Evolutionary conservation across 53 echinoderm and acorn worm species (phyloP).

Genomic region (Echinometra lucunter): DNA sequence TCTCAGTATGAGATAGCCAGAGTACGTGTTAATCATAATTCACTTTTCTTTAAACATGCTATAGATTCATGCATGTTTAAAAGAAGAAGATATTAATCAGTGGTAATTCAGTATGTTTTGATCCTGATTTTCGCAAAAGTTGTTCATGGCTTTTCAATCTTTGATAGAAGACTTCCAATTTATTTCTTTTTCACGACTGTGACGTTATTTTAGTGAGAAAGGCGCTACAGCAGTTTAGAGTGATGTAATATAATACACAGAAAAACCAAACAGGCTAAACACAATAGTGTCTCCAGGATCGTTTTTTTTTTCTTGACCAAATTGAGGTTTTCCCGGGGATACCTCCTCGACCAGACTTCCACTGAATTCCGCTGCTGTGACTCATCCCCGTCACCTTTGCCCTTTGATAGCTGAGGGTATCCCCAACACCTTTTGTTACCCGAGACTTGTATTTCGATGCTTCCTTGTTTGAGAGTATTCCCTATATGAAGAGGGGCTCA

Average conservation of each 20-base stretch:
- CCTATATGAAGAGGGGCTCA: neutral
- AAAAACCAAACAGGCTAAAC: neutral
- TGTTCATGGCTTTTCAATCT: no score
- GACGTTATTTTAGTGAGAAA: neutral
- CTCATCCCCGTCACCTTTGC: neutral
- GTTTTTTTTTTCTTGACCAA: neutral
- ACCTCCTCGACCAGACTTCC: neutral
- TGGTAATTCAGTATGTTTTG: no score
- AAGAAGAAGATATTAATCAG: no score
- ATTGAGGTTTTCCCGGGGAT: slow-evolving; percentile 24
- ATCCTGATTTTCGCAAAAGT: no score
- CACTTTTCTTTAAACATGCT: no score
- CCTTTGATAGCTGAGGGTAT: slow-evolving; percentile 23
- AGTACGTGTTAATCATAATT: no score
- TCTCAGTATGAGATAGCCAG: no score
- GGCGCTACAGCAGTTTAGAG: neutral
- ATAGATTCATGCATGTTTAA: no score
- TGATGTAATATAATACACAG: neutral
- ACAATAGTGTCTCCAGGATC: neutral
- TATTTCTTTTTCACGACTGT: neutral
- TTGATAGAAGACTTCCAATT: neutral
- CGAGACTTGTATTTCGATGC: slow-evolving; percentile 33
- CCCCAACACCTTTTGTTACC: neutral
- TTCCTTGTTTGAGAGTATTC: neutral
- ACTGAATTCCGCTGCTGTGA: slow-evolving; percentile 3